These are phyloP conservation scores for Rosalia funebris DNA, from an alignment of 2,888 invertebrate genomes.

Conservation along the genomic window DNA sequence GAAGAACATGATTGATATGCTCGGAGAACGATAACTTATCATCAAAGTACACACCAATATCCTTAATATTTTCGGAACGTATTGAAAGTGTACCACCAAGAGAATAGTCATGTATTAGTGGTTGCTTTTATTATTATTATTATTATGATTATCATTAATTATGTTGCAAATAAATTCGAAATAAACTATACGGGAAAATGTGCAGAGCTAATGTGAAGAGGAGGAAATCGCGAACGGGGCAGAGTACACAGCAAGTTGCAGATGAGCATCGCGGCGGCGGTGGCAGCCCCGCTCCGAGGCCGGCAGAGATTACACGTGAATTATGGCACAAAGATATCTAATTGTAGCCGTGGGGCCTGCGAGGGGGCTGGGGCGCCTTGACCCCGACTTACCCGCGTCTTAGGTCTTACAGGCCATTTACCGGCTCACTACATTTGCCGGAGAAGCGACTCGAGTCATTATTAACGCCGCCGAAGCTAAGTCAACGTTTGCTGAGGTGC, in stretches of 20 bases:
- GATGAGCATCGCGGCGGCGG: slow-evolving; percentile 52
- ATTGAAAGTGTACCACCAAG: too few relatives aligned
- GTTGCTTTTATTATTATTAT: too few relatives aligned
- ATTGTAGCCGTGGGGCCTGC: slow-evolving; percentile 60
- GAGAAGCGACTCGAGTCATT: slow-evolving; percentile 53
- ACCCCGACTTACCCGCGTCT: slow-evolving; percentile 54
- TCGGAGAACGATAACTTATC: too few relatives aligned
- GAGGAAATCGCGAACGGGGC: too few relatives aligned
- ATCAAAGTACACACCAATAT: too few relatives aligned
- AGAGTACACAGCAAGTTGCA: slow-evolving; percentile 57
- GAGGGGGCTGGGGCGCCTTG: slow-evolving; percentile 54
- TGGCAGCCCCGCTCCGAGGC: slow-evolving; percentile 55
- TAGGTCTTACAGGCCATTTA: slow-evolving; percentile 63
- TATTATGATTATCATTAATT: too few relatives aligned
- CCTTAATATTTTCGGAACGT: too few relatives aligned
- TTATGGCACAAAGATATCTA: slow-evolving; percentile 68
- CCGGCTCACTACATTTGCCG: slow-evolving; percentile 64
- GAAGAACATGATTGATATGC: too few relatives aligned
- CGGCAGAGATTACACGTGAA: slow-evolving; percentile 72
- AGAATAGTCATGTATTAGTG: too few relatives aligned
- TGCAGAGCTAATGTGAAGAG: too few relatives aligned
- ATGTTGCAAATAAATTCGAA: too few relatives aligned
- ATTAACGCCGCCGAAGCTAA: slow-evolving; percentile 60
- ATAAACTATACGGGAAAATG: too few relatives aligned
- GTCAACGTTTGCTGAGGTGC: slow-evolving; percentile 64